phyloP scores from a whole-genome alignment of 2,113 vertebrate species.

The Sigmodon hispidus region DNA sequence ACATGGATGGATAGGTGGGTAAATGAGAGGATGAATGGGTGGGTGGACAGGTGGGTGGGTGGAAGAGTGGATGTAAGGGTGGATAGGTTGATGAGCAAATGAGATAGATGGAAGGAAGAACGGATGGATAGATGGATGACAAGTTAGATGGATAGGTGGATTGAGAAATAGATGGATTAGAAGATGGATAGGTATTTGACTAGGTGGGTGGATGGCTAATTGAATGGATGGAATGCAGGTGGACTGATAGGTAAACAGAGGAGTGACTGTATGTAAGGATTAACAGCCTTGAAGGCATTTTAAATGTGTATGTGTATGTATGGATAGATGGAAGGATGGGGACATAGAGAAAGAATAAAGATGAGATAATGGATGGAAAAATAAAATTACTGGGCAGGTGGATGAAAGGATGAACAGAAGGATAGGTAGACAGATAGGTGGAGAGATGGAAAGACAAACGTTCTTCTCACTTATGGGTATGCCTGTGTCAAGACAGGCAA shows the following conservation, averaged over 20 bases:
- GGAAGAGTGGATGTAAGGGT: neutral
- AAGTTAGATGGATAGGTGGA: neutral
- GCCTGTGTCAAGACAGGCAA: neutral
- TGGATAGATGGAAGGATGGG: too few species aligned
- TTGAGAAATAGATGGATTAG: neutral
- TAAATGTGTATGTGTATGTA: too few species aligned
- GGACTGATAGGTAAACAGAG: neutral
- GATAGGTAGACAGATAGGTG: too few species aligned
- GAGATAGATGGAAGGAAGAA: neutral
- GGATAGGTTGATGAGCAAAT: neutral
- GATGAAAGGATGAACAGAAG: neutral
- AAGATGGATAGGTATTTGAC: accelerated
- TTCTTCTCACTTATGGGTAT: neutral
- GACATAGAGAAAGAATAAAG: neutral
- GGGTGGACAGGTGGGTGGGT: neutral
- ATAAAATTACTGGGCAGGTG: too few species aligned
- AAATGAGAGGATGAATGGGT: neutral
- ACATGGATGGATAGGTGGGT: neutral
- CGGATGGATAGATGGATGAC: neutral
- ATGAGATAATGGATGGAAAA: too few species aligned
- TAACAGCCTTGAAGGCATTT: too few species aligned
- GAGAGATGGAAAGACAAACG: too few species aligned
- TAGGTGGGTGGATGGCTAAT: neutral
- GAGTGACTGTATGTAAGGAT: neutral
- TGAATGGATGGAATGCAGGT: neutral